A percentile compares a stretch with the other conserved stretches of the same genome.
These are phyloP conservation scores for Triops cancriformis DNA, from an alignment of 1,140 invertebrate genomes.

Conservation along the genomic window DNA sequence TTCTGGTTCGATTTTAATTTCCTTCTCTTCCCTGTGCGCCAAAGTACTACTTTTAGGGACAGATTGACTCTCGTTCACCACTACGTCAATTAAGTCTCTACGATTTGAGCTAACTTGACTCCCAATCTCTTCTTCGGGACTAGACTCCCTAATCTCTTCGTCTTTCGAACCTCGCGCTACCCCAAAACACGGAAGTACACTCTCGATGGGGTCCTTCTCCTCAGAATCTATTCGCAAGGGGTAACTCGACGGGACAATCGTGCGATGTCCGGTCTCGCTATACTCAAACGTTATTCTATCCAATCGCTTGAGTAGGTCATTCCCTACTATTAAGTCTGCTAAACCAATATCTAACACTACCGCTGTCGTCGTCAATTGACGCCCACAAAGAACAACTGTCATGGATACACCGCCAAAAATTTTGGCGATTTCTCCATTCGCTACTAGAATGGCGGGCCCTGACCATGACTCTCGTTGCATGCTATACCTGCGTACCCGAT, in stretches of 20 bases:
- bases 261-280: background rate
- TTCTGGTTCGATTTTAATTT: background rate
- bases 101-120: background rate
- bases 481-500: background rate
- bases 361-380: background rate
- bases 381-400: background rate
- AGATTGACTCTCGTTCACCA: no score
- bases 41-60: background rate
- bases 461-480: background rate
- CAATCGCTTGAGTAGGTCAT: background rate
- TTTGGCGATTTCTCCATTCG: background rate
- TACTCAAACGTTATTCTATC: background rate
- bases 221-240: background rate
- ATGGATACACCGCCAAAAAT: background rate
- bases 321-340: background rate
- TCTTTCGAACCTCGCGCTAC: background rate
- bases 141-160: background rate
- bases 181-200: background rate
- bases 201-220: background rate
- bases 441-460: background rate
- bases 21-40: background rate
- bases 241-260: background rate
- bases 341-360: background rate
- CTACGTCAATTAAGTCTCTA: no score
- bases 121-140: background rate